phyloP scores from a whole-genome alignment of 2,888 invertebrate genomes.

The Volucella bombylans region DNA sequence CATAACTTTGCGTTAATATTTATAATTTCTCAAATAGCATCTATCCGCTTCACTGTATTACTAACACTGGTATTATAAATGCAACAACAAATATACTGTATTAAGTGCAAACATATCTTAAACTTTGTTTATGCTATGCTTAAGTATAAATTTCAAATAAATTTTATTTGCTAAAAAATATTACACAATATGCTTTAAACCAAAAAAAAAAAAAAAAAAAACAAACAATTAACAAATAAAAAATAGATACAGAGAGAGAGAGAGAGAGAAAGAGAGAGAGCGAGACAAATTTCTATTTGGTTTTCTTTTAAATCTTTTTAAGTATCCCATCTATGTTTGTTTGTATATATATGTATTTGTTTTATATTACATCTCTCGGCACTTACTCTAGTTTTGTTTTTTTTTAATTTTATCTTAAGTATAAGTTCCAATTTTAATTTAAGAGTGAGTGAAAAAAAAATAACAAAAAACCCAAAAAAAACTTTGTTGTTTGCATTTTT shows the following conservation, averaged over 20 bases:
- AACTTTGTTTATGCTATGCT: conserved; percentile 52
- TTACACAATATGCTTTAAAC: conserved; percentile 34
- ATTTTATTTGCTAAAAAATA: conserved; percentile 49
- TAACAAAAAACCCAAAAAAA: not conserved
- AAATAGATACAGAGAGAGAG: too few species aligned
- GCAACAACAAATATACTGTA: conserved; percentile 66
- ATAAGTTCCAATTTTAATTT: not conserved
- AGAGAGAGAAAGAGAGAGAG: too few species aligned
- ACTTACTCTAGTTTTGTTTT: conserved; percentile 19
- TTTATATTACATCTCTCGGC: conserved; percentile 16
- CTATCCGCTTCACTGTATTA: conserved; percentile 33
- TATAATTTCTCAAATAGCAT: not conserved
- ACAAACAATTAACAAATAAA: conserved; percentile 1
- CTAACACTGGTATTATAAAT: conserved; percentile 60
- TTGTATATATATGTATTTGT: too few species aligned
- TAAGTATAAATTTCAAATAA: conserved; percentile 58
- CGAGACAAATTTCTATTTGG: too few species aligned
- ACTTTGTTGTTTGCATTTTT: too few species aligned
- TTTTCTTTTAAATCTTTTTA: not conserved
- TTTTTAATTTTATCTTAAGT: conserved; percentile 6
- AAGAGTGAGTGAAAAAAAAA: not conserved
- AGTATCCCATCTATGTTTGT: conserved; percentile 1
- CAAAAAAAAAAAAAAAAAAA: not conserved
- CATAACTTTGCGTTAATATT: not conserved
- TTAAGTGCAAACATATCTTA: conserved; percentile 66